Conservation (phyloP, 2,888 invertebrate species). For the Polydrusus tereticollis region DNA sequence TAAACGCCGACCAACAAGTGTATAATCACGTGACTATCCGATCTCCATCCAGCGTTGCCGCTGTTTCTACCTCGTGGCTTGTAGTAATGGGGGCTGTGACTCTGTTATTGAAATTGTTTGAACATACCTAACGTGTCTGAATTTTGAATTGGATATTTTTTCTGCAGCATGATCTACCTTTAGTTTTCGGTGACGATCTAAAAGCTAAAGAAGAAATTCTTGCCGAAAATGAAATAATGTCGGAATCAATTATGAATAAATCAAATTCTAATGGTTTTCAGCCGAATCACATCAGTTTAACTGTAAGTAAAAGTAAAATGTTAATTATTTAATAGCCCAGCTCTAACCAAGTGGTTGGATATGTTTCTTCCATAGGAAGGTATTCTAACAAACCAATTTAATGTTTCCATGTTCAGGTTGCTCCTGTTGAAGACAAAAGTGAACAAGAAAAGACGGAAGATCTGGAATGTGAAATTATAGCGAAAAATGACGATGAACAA, state of each 20-base stretch:
- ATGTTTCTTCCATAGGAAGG: too few species aligned
- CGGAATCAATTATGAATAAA: conserved; percentile 56
- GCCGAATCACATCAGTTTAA: conserved; percentile 61
- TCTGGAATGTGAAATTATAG: conserved; percentile 47
- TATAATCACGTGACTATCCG: too few species aligned
- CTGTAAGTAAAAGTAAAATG: conserved; percentile 53
- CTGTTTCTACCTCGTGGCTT: too few species aligned
- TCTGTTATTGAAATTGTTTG: too few species aligned
- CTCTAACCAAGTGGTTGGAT: too few species aligned
- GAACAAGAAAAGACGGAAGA: conserved; percentile 51
- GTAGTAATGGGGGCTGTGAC: too few species aligned
- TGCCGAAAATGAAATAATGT: conserved; percentile 59
- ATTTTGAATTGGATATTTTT: conserved; percentile 1
- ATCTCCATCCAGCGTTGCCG: too few species aligned
- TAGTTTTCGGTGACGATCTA: conserved; percentile 53
- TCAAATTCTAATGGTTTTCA: conserved; percentile 57
- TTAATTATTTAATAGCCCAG: too few species aligned
- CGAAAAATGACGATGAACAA: conserved; percentile 40
- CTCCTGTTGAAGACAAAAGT: conserved; percentile 54
- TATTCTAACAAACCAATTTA: too few species aligned
- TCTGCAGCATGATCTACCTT: conserved; percentile 33
- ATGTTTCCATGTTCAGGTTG: conserved; percentile 52
- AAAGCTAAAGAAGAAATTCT: conserved; percentile 62
- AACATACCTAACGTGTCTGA: not conserved
- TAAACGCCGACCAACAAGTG: too few species aligned